Conservation (phyloP, 2,888 invertebrate genomes). For the Unio delphinus region DNA sequence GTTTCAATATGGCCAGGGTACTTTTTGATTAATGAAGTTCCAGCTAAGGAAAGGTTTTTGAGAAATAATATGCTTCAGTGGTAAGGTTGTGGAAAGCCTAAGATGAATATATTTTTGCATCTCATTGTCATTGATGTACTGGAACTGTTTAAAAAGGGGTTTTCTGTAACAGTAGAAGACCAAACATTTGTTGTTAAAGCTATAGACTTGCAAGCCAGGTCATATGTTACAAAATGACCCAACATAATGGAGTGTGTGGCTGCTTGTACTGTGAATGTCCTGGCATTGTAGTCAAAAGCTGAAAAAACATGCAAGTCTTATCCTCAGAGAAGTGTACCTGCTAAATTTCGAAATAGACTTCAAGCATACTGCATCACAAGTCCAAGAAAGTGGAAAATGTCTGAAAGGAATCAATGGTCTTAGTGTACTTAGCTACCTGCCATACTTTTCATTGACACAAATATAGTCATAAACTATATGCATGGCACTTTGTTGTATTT, state of each 20-base stretch:
- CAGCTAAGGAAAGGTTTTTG: constrained; percentile 15
- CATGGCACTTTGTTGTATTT: constrained; percentile 4
- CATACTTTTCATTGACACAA: neutral
- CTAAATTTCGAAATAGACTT: constrained; percentile 2
- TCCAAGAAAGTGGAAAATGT: neutral
- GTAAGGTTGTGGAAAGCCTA: constrained; percentile 15
- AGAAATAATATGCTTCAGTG: constrained; percentile 22
- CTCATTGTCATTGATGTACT: constrained; percentile 10
- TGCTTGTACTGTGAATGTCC: constrained; percentile 14
- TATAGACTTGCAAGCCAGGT: neutral
- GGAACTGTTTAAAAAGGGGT: constrained; percentile 4
- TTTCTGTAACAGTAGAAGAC: neutral
- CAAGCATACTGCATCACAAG: neutral
- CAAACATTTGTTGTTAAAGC: constrained; percentile 4
- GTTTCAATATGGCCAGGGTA: constrained; percentile 25
- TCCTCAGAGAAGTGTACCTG: neutral
- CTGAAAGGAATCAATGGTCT: constrained; percentile 2
- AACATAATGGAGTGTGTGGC: constrained; percentile 12
- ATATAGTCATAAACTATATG: constrained; percentile 3
- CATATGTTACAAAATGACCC: constrained; percentile 13
- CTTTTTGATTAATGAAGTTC: constrained; percentile 23
- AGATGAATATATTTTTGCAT: constrained; percentile 14
- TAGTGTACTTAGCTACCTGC: constrained; percentile 4
- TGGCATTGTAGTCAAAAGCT: constrained; percentile 8
- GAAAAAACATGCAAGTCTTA: constrained; percentile 9